Base-by-base conservation (phyloP, 2,797 vertebrate genomes). In the Apogon talboti region DNA sequence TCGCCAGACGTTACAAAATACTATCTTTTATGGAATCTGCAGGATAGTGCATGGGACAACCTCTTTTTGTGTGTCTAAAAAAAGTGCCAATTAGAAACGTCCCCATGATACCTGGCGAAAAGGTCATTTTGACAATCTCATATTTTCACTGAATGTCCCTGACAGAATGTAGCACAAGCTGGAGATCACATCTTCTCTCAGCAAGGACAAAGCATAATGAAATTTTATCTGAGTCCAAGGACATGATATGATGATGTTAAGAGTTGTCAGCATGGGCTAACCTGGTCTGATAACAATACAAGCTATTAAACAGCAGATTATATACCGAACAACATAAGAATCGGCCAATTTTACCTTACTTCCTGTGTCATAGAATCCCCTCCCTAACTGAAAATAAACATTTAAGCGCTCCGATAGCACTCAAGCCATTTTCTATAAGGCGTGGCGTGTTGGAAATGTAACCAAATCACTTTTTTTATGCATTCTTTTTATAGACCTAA, bases 111-210 rank as follows among this genome's bases (percentile, higher is more conserved):
- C 76, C 73, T 38, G 60, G 63, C 76, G 81, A 91, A 91, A 91
- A 92, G 87, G 90, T 92, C 89, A 89, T 82, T 81, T 79, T 78
- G 79, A 82, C 84, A 66, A 65, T 65, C 74, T 86, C 81, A 80
- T 88, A 80, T 90, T 90, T 91, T 81, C 60, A 67, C 64, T 55
- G 50, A 81, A 69, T 69, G 70, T 53, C 51, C 53, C 74, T 84
- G 70, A 48, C 79, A 69, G 81, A 58, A 76, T 19, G 54, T 15
- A 53, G 67, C 41, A 21, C 71, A 62, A 49, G 80, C 81, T 54
- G 69, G 63, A 75, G 62, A 74, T 48, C 54, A 54, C 75, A 61
- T 82, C 67, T 42, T 73, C 64, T 57, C 62, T 56, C 78, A 56
- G 73, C 43, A 16, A 77, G 74, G 59, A 49, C 72, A 48, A 56